These are phyloP conservation scores for Malurus cyaneus DNA, from an alignment of 2,113 vertebrate species.

Conservation along the genomic window DNA sequence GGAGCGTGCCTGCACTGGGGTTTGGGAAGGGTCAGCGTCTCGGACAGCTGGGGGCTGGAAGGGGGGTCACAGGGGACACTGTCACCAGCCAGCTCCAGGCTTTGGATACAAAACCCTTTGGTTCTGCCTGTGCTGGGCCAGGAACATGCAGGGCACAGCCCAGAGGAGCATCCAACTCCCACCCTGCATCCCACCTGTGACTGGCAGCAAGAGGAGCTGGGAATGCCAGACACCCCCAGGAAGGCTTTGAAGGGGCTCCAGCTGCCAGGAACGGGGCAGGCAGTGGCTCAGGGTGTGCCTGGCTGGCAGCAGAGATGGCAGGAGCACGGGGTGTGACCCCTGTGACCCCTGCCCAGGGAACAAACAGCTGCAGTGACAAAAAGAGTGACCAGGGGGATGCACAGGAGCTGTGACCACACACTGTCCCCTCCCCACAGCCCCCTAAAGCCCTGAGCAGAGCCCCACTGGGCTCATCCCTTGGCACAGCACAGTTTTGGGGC, in stretches of 20 bases:
- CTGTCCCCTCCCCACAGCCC: background rate
- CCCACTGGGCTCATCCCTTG: accelerated
- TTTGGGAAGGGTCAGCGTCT: background rate
- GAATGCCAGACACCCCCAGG: accelerated
- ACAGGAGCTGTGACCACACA: background rate
- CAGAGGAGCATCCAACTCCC: background rate
- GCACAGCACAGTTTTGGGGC: background rate
- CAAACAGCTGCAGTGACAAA: background rate
- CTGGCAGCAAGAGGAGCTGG: background rate
- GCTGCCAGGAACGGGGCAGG: background rate
- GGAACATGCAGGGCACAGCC: background rate
- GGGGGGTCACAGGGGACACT: background rate
- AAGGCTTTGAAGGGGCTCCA: background rate
- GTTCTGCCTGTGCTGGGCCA: background rate
- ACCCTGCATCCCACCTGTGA: background rate
- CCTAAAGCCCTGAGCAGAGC: background rate
- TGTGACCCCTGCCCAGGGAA: background rate
- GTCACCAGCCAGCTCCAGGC: background rate
- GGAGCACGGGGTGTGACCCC: background rate
- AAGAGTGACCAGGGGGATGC: background rate
- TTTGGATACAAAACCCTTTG: background rate
- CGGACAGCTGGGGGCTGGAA: background rate
- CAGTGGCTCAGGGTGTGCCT: background rate
- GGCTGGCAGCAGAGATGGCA: accelerated
- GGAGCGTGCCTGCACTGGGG: background rate